These are phyloP conservation scores for Aphelenchoides avenae DNA, from an alignment of 1,140 invertebrate genomes.

Conservation along the genomic window DNA sequence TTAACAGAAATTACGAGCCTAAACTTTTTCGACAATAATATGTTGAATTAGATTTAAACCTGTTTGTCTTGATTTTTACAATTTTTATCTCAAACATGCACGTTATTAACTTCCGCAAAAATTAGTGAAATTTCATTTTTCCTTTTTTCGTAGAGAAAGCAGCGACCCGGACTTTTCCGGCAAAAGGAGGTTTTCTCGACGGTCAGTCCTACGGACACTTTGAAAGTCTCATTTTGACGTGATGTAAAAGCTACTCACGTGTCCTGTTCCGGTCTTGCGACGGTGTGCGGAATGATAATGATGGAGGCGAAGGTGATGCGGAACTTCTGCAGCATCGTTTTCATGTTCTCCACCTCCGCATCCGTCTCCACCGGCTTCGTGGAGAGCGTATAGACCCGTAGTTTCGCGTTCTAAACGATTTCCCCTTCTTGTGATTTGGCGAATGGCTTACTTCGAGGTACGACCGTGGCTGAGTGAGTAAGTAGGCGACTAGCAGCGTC, in stretches of 20 bases:
- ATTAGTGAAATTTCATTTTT: too few relatives aligned
- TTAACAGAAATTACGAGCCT: too few relatives aligned
- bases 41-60: too few relatives aligned
- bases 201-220: too few relatives aligned
- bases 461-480: conserved; percentile 61
- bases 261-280: conserved; percentile 64
- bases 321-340: conserved; percentile 86
- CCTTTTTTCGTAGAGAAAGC: too few relatives aligned
- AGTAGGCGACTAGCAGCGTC: conserved; percentile 27
- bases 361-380: conserved; percentile 83
- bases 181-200: too few relatives aligned
- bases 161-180: too few relatives aligned
- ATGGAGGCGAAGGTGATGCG: conserved; percentile 89
- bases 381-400: conserved; percentile 84
- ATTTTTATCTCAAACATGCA: neutral
- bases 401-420: conserved; percentile 68
- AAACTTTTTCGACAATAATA: too few relatives aligned
- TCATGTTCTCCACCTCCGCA: conserved; percentile 86
- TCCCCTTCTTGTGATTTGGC: too few relatives aligned
- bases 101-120: too few relatives aligned
- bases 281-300: conserved; percentile 75
- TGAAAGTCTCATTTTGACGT: too few relatives aligned
- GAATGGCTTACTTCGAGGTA: conserved; percentile 59
- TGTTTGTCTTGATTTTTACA: too few relatives aligned
- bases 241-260: conserved; percentile 54